Conservation (phyloP, 2,888 invertebrate genomes). For the Gryllus longicercus region DNA sequence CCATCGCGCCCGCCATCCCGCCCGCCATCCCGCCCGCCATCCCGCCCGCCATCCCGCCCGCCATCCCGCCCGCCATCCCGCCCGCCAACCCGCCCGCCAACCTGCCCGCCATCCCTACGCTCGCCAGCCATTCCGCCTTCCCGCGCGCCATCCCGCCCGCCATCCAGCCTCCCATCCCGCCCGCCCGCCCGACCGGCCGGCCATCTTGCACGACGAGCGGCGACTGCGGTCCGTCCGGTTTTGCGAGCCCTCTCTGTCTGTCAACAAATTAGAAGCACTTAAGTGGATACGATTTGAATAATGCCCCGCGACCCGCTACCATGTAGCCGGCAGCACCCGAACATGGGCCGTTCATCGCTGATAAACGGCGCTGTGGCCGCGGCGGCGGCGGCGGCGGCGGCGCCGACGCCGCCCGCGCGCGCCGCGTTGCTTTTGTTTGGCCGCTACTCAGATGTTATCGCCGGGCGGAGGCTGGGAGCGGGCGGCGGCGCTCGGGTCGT, state of each 20-base stretch:
- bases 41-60: neutral
- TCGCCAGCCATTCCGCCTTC: neutral
- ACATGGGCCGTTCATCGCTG: constrained; percentile 5
- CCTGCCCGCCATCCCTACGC: neutral
- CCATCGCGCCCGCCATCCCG: too few relatives aligned
- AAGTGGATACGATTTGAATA: constrained; percentile 17
- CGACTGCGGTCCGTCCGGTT: constrained; percentile 6
- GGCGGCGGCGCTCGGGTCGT: neutral
- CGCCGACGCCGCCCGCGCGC: neutral
- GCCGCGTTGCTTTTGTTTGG: neutral
- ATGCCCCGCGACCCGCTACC: constrained; percentile 1
- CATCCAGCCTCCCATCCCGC: too few relatives aligned
- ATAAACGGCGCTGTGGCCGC: constrained; percentile 17
- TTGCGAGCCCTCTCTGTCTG: constrained; percentile 17
- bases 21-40: neutral
- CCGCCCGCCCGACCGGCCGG: neutral
- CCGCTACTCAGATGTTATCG: neutral
- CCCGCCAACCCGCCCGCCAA: too few relatives aligned
- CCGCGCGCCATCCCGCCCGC: neutral
- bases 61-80: too few relatives aligned
- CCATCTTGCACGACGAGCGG: constrained; percentile 8
- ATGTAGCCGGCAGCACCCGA: constrained; percentile 8
- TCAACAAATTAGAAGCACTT: constrained; percentile 17
- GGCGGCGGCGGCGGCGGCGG: neutral
- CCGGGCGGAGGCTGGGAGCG: neutral